phyloP scores from a whole-genome alignment of 2,888 invertebrate species.

The Polyploca ridens region DNA sequence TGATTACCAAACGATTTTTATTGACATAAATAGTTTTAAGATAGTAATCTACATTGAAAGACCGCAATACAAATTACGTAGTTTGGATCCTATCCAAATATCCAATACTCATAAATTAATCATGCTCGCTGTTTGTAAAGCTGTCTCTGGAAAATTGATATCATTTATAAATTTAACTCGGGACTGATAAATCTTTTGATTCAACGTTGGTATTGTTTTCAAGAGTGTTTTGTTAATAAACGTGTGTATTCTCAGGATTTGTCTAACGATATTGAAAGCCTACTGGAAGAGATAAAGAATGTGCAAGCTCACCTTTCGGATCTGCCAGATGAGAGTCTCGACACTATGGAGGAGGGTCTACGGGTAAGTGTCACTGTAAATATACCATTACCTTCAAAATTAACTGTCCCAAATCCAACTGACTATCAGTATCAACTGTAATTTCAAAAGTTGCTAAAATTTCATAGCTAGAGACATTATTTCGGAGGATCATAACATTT shows the following conservation, averaged over 20 bases:
- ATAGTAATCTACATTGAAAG: slow-evolving; percentile 9
- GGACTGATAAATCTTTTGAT: slow-evolving; percentile 32
- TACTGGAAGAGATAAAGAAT: slow-evolving; percentile 87
- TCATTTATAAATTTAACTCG: background rate
- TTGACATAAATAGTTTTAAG: background rate
- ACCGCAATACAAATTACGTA: slow-evolving; percentile 36
- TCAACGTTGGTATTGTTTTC: slow-evolving; percentile 36
- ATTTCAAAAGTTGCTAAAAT: slow-evolving; percentile 16
- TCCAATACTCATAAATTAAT: slow-evolving; percentile 39
- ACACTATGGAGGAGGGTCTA: slow-evolving; percentile 88
- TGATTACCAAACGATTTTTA: background rate
- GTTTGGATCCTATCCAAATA: slow-evolving; percentile 47
- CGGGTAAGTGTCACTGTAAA: slow-evolving; percentile 85
- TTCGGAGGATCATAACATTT: background rate
- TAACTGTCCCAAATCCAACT: slow-evolving; percentile 36
- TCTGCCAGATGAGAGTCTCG: slow-evolving; percentile 89
- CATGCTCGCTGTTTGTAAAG: slow-evolving; percentile 14
- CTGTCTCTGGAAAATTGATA: background rate
- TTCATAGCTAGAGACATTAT: background rate
- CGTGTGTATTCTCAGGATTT: slow-evolving; percentile 85
- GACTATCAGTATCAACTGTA: slow-evolving; percentile 27
- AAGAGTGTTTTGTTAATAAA: slow-evolving; percentile 65
- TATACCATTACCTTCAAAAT: slow-evolving; percentile 32
- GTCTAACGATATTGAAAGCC: slow-evolving; percentile 88
- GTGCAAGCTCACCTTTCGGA: slow-evolving; percentile 88